Base-by-base conservation (phyloP, 2,797 vertebrate genomes). In the Sternotherus odoratus region DNA sequence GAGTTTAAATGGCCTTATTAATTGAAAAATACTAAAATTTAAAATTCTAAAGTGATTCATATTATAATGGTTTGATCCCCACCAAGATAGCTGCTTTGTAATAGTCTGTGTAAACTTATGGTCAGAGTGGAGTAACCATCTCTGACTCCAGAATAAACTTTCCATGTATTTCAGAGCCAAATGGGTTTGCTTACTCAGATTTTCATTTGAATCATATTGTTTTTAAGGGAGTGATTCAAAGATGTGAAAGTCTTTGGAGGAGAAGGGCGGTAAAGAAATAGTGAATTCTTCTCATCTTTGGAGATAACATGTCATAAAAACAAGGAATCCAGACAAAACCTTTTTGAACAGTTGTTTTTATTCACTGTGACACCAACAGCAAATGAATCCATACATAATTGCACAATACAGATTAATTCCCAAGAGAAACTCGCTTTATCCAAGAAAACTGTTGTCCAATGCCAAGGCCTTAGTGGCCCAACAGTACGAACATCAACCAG, bases 131-230 rank as follows among this genome's bases (percentile, higher is more conserved):
- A 85, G 75, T 94, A 97, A 97, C 95, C 93, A 92, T 79, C 87
- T 96, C 94, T 98, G 98, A 96, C 96, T 96, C 80, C 91, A 94
- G 88, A 89, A 82, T 92, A 88, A 95, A 95, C 94, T 98, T 98
- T 98, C 97, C 97, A 88, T 63, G 60, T 60, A 51, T 90, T 48
- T 77, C 28, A 57, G 87, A 97, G 97, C 97, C 97, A 98, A 97
- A 96, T 90, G 83, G 43, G 46, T 97, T 98, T 98, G 95, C 97
- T 98, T 97, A 97, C 95, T 98, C 92, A 96, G 96, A 97, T 97
- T 97, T 98, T 98, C 85, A 84, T 77, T 96, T 92, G 80, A 98
- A 96, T 97, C 54, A 87, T 91, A 83, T 78, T 24, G 78, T 83
- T 36, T 74, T 26, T 9, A 15, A 69, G 46, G 17, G 79, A 85